Percentiles rank a stretch among this genome's conserved stretches.
Evolutionary conservation across 1,140 invertebrate genomes (phyloP).

Genomic region (Thaumetopoea pityocampa): DNA sequence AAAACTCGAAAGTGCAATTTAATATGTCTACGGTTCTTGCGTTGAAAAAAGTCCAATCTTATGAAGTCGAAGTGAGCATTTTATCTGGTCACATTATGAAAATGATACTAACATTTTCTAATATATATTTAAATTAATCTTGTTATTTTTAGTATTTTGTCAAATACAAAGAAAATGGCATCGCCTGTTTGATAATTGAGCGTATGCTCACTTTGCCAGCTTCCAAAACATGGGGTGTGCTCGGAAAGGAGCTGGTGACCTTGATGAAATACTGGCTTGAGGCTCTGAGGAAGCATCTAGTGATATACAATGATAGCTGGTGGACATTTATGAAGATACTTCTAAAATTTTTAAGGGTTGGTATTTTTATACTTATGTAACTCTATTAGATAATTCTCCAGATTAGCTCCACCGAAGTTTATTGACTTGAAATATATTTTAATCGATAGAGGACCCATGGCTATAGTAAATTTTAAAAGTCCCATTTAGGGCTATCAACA

Average conservation of each 20-base stretch:
- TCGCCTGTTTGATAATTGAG: constrained; percentile 33
- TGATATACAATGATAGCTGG: constrained; percentile 37
- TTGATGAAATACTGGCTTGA: constrained; percentile 52
- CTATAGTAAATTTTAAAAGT: no score
- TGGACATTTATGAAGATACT: constrained; percentile 45
- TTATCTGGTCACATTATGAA: background rate
- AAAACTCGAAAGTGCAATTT: constrained; percentile 38
- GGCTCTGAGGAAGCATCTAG: constrained; percentile 40
- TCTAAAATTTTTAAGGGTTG: constrained; percentile 45
- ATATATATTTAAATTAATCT: background rate
- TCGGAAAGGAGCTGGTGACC: constrained; percentile 40
- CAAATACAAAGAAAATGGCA: constrained; percentile 46
- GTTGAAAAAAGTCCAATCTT: constrained; percentile 41
- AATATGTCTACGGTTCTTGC: constrained; percentile 49
- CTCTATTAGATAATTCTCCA: no score
- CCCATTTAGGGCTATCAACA: no score
- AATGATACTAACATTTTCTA: background rate
- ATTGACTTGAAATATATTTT: no score
- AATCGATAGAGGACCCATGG: no score
- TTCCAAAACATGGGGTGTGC: constrained; percentile 46
- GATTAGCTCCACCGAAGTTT: no score
- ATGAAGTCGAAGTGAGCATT: constrained; percentile 54
- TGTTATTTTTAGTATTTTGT: constrained; percentile 45
- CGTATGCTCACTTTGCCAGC: constrained; percentile 33
- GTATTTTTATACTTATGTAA: no score